These are phyloP conservation scores for Hydriomena furcata DNA, from an alignment of 2,888 invertebrate genomes.

Conservation along the genomic window DNA sequence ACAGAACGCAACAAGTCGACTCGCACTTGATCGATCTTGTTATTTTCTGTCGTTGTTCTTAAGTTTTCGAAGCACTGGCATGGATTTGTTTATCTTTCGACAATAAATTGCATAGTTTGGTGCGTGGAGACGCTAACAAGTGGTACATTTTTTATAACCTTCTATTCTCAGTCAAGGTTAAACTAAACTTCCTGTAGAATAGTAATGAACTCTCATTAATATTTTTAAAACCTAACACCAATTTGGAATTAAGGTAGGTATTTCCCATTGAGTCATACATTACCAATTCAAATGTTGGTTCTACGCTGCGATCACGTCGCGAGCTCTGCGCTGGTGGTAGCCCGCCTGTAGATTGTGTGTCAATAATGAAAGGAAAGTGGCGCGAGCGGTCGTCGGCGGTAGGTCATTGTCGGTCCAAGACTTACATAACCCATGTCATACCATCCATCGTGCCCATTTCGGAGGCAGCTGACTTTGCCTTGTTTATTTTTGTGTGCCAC, in stretches of 20 bases:
- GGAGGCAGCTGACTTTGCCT: conserved; percentile 43
- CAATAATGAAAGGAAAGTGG: conserved; percentile 82
- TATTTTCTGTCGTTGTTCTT: no score
- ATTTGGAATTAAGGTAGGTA: conserved; percentile 13
- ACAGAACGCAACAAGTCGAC: no score
- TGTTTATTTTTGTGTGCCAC: conserved; percentile 36
- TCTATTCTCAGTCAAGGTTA: conserved; percentile 21
- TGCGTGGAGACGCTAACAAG: not conserved
- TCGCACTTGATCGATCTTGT: no score
- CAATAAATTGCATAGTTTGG: conserved; percentile 1
- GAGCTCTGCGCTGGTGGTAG: conserved; percentile 53
- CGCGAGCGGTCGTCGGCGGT: conserved; percentile 64
- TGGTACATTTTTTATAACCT: conserved; percentile 1
- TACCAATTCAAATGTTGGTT: conserved; percentile 29
- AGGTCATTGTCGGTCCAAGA: conserved; percentile 76
- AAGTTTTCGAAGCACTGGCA: conserved; percentile 27
- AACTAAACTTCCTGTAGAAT: conserved; percentile 24
- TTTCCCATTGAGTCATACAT: conserved; percentile 27
- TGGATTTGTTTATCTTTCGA: conserved; percentile 21
- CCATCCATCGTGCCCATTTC: conserved; percentile 68
- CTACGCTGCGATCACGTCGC: conserved; percentile 52
- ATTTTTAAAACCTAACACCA: conserved; percentile 7
- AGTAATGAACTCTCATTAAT: conserved; percentile 19
- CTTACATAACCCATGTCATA: conserved; percentile 75
- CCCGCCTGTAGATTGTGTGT: conserved; percentile 73